A percentile compares a stretch with the other conserved stretches of the same genome.
phyloP scores from a whole-genome alignment of 2,888 invertebrate species.

The Xestobium rufovillosum region DNA sequence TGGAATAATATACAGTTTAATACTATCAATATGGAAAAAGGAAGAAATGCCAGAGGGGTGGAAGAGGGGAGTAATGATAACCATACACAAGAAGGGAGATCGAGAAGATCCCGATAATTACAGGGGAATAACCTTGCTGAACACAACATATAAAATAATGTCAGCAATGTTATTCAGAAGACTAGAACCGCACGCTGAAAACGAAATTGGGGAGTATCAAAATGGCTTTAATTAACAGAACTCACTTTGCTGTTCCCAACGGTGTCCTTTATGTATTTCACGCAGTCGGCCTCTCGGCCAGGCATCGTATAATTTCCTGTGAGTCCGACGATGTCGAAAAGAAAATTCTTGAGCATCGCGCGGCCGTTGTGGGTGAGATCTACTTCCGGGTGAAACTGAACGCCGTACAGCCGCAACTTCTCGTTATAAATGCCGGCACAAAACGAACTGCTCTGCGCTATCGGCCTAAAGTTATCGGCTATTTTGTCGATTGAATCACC shows the following conservation, averaged over 20 bases:
- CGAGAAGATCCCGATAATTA: no score
- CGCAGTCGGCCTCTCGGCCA: constrained; percentile 80
- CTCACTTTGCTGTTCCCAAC: constrained; percentile 87
- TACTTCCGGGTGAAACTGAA: constrained; percentile 99
- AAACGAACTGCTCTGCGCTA: constrained; percentile 77
- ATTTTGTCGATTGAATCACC: constrained; percentile 93
- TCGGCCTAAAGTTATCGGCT: constrained; percentile 79
- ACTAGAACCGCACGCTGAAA: no score
- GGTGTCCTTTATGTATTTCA: constrained; percentile 82
- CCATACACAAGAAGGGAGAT: no score
- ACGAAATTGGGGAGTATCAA: no score
- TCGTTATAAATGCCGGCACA: constrained; percentile 89
- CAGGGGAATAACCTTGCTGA: no score
- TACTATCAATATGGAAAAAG: no score
- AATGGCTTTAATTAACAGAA: no score
- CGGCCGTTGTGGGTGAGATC: constrained; percentile 89
- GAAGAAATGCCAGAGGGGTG: no score
- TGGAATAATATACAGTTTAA: no score
- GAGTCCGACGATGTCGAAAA: constrained; percentile 84
- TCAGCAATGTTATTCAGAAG: no score
- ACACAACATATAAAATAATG: no score
- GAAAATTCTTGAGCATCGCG: constrained; percentile 88
- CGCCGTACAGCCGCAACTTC: constrained; percentile 82
- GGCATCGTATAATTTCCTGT: constrained; percentile 83
- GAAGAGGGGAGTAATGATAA: no score